These are phyloP conservation scores for Cheilosia variabilis DNA, from an alignment of 2,888 invertebrate genomes.

Conservation along the genomic window DNA sequence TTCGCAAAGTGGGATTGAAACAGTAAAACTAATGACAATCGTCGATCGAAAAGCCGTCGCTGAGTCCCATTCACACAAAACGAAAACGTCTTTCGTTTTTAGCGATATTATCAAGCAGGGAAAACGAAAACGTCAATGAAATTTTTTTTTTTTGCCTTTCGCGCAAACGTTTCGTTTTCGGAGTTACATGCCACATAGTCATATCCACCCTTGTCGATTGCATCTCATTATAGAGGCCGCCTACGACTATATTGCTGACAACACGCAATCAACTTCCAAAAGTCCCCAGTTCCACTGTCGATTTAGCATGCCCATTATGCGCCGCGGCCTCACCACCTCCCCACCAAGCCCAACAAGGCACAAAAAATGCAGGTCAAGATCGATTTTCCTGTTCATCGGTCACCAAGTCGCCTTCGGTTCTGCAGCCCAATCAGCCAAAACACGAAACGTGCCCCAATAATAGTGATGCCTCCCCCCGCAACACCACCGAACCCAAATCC, in stretches of 20 bases:
- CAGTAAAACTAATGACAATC: too few relatives aligned
- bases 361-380: conserved; percentile 67
- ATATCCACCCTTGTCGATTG: too few relatives aligned
- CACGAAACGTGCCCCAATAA: conserved; percentile 56
- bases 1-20: too few relatives aligned
- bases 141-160: too few relatives aligned
- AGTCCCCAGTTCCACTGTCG: conserved; percentile 24
- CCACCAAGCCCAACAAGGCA: background rate
- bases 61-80: too few relatives aligned
- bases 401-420: conserved; percentile 51
- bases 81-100: too few relatives aligned
- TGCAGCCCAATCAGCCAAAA: conserved; percentile 61
- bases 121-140: too few relatives aligned
- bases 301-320: conserved; percentile 36
- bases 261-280: background rate
- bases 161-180: too few relatives aligned
- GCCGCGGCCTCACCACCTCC: background rate
- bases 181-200: too few relatives aligned
- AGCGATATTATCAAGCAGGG: too few relatives aligned
- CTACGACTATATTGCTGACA: background rate
- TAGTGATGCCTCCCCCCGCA: background rate
- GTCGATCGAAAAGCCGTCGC: too few relatives aligned
- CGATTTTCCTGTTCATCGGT: conserved; percentile 68
- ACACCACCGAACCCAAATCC: conserved; percentile 4
- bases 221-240: too few relatives aligned